Base-by-base conservation (phyloP, 2,888 invertebrate species). In the Notocelia uddmanniana region DNA sequence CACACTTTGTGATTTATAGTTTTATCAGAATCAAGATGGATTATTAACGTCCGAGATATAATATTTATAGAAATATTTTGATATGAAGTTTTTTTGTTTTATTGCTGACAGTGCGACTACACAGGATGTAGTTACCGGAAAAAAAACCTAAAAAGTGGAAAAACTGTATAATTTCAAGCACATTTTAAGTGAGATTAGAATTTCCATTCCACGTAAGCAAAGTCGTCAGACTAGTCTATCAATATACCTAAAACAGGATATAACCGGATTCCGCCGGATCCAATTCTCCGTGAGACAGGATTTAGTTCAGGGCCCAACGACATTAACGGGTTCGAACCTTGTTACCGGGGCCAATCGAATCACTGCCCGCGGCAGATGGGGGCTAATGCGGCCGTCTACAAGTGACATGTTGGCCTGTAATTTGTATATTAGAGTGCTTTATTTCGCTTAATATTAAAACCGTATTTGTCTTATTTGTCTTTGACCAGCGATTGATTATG, bases 251-350 rank as follows among this genome's bases (percentile, higher is more conserved):
- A 34, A 31, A 31, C 48, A 15, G 19, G 45, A 68, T 31, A 13
- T 41, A 54, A 66, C 26, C 34, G 34, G 31, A 31, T 59, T 23
- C 18, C 34, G 34, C n/a, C 23, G 48, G 13, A 23, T n/a, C 66
- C 68, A 59, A 50, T 59, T 34, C 8, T n/a, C 68, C 68, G 59
- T 68, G 68, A 68, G 59, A 59, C 31, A n/a, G 59, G 68, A 58
- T 59, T 68, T 59, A 37, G 68, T 21, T 18, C 34, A n/a, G 50
- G 34, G 11, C 58, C 19, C 31, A 67, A 67, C 11, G 48, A 48
- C 48, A 48, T 67, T 67, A 67, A 37, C 67, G 67, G 68, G 58
- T 50, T 68, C 50, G 68, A 68, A 68, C 68, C 58, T 52, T 34
- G 59, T 67, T 67, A 67, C 66, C 57, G 55, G 54, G 34, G 41